Conservation (phyloP, 2,888 invertebrate species). For the Phlogophora meticulosa region DNA sequence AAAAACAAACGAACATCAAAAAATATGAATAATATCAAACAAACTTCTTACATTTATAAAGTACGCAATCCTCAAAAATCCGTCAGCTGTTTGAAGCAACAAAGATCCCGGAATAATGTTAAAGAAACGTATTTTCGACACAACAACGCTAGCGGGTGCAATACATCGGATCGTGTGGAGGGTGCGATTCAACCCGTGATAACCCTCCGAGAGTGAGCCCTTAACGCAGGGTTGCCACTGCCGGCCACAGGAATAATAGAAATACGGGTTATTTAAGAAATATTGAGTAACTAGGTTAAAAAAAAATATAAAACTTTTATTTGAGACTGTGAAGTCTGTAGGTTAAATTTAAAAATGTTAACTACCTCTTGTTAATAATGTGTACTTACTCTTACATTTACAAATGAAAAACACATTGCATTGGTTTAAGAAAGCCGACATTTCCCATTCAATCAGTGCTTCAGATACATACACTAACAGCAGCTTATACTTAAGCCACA, state of each 20-base stretch:
- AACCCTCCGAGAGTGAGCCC: constrained; percentile 79
- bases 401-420: no score
- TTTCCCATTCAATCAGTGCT: no score
- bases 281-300: not conserved
- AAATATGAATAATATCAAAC: not conserved
- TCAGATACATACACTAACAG: no score
- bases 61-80: constrained; percentile 6
- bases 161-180: constrained; percentile 65
- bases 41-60: constrained; percentile 3
- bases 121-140: constrained; percentile 51
- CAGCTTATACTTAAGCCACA: not conserved
- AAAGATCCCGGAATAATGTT: constrained; percentile 41
- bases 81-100: constrained; percentile 59
- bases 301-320: not conserved
- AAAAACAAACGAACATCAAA: not conserved
- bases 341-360: no score
- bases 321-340: not conserved
- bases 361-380: no score
- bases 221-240: constrained; percentile 74
- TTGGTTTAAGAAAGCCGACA: no score
- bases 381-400: no score
- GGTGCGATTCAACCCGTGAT: constrained; percentile 75
- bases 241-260: not conserved
- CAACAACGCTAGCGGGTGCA: constrained; percentile 34
- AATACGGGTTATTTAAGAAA: not conserved